These are phyloP conservation scores for Dryobotodes eremita DNA, from an alignment of 2,888 invertebrate species.

Conservation along the genomic window DNA sequence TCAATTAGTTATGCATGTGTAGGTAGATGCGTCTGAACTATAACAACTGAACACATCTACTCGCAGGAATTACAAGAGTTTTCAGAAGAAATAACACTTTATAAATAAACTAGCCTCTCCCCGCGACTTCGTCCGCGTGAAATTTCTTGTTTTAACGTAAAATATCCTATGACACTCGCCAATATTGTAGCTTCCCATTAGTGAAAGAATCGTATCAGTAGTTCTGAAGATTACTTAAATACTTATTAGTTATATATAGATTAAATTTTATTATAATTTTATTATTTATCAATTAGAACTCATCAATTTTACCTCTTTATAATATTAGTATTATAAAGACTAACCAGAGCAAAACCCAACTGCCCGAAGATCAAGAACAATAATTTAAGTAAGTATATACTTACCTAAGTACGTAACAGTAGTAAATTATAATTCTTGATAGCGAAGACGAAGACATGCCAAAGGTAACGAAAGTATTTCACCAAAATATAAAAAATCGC, in stretches of 20 bases:
- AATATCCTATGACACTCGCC: not conserved
- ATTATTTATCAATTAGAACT: not conserved
- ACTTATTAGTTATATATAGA: too few relatives aligned
- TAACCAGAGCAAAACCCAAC: not conserved
- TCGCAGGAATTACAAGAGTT: not conserved
- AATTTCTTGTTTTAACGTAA: not conserved
- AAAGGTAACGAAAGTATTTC: conserved; percentile 20
- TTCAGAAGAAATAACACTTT: not conserved
- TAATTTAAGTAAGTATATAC: not conserved
- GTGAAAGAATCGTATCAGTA: not conserved
- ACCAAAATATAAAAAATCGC: conserved; percentile 51
- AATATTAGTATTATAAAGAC: not conserved
- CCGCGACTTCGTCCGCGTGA: not conserved
- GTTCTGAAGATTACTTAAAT: not conserved
- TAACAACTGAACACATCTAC: not conserved
- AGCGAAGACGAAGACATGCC: not conserved
- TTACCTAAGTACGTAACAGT: not conserved
- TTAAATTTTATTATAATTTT: too few relatives aligned
- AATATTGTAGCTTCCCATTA: not conserved
- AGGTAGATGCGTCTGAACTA: not conserved
- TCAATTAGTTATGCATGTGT: not conserved
- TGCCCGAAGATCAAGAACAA: not conserved
- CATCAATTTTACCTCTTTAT: not conserved
- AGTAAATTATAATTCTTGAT: not conserved
- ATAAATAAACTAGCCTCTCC: not conserved